These are phyloP conservation scores for Mirounga angustirostris DNA, from an alignment of 2,113 vertebrate species.

Conservation along the genomic window DNA sequence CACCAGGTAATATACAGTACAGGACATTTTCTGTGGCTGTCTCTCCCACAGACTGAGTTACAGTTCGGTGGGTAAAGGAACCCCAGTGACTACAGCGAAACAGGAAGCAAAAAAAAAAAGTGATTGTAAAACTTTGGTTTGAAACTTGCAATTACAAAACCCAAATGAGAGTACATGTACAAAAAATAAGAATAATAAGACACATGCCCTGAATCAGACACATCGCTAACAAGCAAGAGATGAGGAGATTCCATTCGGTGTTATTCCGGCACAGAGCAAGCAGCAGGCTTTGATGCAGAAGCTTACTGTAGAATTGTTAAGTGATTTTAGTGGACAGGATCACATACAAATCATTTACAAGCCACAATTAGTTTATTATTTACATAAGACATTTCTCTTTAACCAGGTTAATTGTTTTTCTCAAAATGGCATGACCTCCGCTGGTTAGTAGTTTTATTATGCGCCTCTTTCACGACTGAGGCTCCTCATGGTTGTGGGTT, in stretches of 20 bases:
- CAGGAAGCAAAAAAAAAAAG: slow-evolving; percentile 77
- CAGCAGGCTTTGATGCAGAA: slow-evolving; percentile 95
- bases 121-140: slow-evolving; percentile 79
- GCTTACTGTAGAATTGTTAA: slow-evolving; percentile 92
- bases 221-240: slow-evolving; percentile 87
- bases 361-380: slow-evolving; percentile 98
- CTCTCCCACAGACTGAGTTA: slow-evolving; percentile 84
- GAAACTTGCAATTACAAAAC: slow-evolving; percentile 85
- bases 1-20: slow-evolving; percentile 84
- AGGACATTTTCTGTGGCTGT: slow-evolving; percentile 81
- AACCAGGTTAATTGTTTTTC: slow-evolving; percentile 89
- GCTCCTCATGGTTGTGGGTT: slow-evolving; percentile 79
- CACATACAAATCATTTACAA: slow-evolving; percentile 95
- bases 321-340: slow-evolving; percentile 93
- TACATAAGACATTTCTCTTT: slow-evolving; percentile 92
- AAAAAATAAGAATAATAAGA: slow-evolving; percentile 80
- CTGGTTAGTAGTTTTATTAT: slow-evolving; percentile 95
- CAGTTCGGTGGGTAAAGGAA: slow-evolving; percentile 84
- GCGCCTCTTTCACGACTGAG: slow-evolving; percentile 90
- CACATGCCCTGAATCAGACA: slow-evolving; percentile 89
- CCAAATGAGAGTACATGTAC: slow-evolving; percentile 87
- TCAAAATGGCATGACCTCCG: slow-evolving; percentile 88
- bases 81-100: slow-evolving; percentile 85
- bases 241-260: slow-evolving; percentile 87
- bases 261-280: slow-evolving; percentile 94